phyloP scores from a whole-genome alignment of 2,797 vertebrate genomes.

The Cynodonichthys magdalenae region DNA sequence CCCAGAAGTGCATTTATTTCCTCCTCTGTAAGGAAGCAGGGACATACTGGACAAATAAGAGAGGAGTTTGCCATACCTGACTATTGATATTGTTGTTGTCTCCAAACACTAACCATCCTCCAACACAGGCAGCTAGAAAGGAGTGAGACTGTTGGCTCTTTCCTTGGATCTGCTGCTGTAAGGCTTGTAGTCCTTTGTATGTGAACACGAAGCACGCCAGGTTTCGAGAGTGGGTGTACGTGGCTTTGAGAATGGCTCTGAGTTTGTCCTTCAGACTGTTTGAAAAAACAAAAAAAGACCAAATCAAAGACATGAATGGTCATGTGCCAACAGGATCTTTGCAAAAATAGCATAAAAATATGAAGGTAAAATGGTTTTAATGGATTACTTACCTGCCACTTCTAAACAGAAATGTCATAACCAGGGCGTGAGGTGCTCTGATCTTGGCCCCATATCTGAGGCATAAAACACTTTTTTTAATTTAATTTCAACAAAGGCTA shows the following conservation, averaged over 20 bases:
- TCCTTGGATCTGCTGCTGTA: constrained; percentile 87
- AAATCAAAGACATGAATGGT: not conserved
- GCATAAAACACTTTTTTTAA: not conserved
- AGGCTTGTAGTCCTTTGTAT: constrained; percentile 89
- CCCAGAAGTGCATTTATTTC: too few relatives aligned
- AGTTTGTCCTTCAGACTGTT: constrained; percentile 90
- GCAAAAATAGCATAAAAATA: not conserved
- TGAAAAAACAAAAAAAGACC: not conserved
- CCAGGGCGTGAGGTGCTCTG: constrained; percentile 92
- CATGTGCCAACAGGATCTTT: constrained; percentile 45
- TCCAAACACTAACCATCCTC: constrained; percentile 91
- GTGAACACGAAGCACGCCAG: constrained; percentile 92
- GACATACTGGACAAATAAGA: not conserved
- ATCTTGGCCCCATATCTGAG: constrained; percentile 95
- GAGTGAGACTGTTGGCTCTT: constrained; percentile 87
- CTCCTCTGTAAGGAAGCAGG: not conserved
- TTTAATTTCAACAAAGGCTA: not conserved
- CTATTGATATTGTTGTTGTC: constrained; percentile 95
- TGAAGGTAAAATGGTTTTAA: not conserved
- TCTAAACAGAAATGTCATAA: constrained; percentile 97
- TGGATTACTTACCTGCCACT: constrained; percentile 86
- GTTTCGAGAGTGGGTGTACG: constrained; percentile 91
- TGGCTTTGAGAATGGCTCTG: constrained; percentile 87
- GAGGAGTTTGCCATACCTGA: constrained; percentile 82
- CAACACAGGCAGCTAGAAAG: constrained; percentile 91